These are phyloP conservation scores for Nyctibius grandis DNA, from an alignment of 2,797 vertebrate genomes.

Conservation along the genomic window DNA sequence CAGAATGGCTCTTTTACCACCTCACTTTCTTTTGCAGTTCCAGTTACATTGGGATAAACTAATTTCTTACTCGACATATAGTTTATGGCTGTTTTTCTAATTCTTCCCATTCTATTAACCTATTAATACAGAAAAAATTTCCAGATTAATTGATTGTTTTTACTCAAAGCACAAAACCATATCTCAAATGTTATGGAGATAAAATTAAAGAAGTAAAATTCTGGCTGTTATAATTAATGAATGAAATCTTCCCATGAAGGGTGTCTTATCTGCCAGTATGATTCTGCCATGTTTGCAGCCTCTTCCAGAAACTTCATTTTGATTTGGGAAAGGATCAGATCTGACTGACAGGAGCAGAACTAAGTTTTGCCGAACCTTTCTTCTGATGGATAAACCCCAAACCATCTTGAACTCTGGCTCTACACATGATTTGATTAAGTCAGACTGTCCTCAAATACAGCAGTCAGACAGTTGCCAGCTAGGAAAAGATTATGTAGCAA, in stretches of 20 bases:
- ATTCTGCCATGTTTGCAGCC: not conserved
- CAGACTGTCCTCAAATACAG: not conserved
- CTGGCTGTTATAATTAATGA: not conserved
- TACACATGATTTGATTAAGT: not conserved
- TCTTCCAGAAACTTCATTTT: not conserved
- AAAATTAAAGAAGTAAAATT: not conserved
- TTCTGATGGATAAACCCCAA: not conserved
- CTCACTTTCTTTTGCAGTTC: not conserved
- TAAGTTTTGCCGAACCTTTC: not conserved
- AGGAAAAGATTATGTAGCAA: not conserved
- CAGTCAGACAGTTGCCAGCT: not conserved
- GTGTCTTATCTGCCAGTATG: not conserved
- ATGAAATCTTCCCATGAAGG: not conserved
- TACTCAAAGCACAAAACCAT: not conserved
- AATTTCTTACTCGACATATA: not conserved
- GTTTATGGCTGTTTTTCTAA: not conserved
- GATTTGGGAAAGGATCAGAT: not conserved
- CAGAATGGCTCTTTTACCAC: not conserved
- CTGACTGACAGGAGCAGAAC: not conserved
- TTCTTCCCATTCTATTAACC: not conserved
- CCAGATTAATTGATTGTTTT: not conserved
- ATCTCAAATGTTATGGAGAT: not conserved
- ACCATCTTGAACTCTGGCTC: not conserved
- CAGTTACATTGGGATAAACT: not conserved
- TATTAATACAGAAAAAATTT: not conserved